These are phyloP conservation scores for Oreochromis tanganicae DNA, from an alignment of 2,113 vertebrate genomes.

Conservation along the genomic window DNA sequence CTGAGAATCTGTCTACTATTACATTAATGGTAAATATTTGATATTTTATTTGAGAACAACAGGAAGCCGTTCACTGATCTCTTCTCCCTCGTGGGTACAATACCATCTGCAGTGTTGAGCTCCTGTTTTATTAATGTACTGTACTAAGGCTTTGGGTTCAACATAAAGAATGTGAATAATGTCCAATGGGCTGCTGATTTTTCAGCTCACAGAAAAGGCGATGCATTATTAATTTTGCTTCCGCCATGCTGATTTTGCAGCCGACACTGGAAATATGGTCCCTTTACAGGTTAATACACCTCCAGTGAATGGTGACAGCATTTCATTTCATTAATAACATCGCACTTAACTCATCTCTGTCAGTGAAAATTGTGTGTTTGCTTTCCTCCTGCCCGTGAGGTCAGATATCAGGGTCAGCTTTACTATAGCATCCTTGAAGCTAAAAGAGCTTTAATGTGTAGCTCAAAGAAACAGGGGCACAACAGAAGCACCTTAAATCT, in stretches of 20 bases:
- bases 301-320: neutral
- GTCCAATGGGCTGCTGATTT: neutral
- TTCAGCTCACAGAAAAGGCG: neutral
- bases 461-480: neutral
- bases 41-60: neutral
- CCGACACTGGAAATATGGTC: neutral
- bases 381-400: neutral
- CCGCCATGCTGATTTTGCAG: neutral
- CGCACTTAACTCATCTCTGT: neutral
- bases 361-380: neutral
- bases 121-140: neutral
- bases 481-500: neutral
- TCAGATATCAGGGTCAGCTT: slow-evolving; percentile 1
- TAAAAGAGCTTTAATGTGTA: neutral
- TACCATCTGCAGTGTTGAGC: neutral
- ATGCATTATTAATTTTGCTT: neutral
- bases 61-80: neutral
- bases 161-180: neutral
- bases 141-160: neutral
- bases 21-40: neutral
- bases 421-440: neutral
- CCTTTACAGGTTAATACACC: neutral
- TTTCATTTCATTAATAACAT: neutral
- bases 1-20: neutral
- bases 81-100: neutral